phyloP scores from a whole-genome alignment of 2,888 invertebrate species.

The Unio pictorum region DNA sequence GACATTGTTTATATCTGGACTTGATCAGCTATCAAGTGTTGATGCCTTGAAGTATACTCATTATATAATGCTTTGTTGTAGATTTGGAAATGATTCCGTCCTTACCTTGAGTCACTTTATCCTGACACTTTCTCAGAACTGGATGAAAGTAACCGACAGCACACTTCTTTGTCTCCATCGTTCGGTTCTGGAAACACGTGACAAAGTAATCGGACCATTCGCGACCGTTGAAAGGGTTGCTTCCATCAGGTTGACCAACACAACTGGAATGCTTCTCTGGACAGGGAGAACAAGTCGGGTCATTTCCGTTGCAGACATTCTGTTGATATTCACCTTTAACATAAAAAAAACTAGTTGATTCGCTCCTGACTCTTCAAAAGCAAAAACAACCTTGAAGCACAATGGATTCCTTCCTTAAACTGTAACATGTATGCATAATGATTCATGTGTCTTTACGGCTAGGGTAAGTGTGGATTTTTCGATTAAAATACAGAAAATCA shows the following conservation, averaged over 20 bases:
- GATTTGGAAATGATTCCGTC: no score
- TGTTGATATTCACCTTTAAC: slow-evolving; percentile 26
- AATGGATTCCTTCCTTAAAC: no score
- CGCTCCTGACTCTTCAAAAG: no score
- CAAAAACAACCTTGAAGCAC: no score
- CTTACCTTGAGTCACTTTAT: slow-evolving; percentile 26
- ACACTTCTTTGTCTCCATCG: slow-evolving; percentile 10
- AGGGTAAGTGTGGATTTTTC: no score
- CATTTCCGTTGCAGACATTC: slow-evolving; percentile 10
- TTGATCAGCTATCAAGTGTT: no score
- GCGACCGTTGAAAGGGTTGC: slow-evolving; percentile 13
- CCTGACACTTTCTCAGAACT: slow-evolving; percentile 7
- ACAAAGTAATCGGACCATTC: slow-evolving; percentile 17
- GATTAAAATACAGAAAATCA: no score
- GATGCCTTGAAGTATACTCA: no score
- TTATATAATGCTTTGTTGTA: no score
- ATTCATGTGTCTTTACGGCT: no score
- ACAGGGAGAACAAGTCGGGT: slow-evolving; percentile 12
- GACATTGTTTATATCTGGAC: no score
- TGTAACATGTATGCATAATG: no score
- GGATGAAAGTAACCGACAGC: slow-evolving; percentile 22
- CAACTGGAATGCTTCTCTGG: slow-evolving; percentile 15
- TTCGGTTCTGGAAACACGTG: slow-evolving; percentile 17
- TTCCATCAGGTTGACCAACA: slow-evolving; percentile 16
- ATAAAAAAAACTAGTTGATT: not conserved